Conservation (phyloP, 1,140 invertebrate genomes). For the Aricia agestis region DNA sequence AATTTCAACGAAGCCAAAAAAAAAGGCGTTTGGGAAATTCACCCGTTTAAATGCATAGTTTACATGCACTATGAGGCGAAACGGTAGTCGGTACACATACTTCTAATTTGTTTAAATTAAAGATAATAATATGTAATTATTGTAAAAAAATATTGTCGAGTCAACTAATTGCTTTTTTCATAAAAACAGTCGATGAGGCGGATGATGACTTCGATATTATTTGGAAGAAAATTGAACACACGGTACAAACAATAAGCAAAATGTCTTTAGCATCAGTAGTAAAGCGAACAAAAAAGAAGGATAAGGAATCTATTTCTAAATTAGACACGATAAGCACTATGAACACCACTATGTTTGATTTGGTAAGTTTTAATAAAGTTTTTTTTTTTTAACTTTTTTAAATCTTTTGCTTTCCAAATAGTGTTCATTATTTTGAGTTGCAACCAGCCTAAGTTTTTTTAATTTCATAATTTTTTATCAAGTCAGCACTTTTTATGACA, state of each 20-base stretch:
- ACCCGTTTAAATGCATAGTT: too few species aligned
- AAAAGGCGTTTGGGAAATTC: too few species aligned
- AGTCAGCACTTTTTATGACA: neutral
- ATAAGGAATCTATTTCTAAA: slow-evolving; percentile 41
- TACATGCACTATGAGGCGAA: too few species aligned
- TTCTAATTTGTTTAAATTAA: too few species aligned
- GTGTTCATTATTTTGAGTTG: neutral
- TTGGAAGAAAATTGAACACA: slow-evolving; percentile 48
- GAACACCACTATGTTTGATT: neutral
- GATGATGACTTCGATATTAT: slow-evolving; percentile 56
- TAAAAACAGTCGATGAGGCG: slow-evolving; percentile 30
- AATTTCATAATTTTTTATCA: neutral
- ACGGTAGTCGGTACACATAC: too few species aligned
- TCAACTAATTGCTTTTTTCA: slow-evolving; percentile 1
- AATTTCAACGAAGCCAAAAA: too few species aligned
- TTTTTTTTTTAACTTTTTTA: too few species aligned
- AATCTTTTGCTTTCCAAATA: too few species aligned
- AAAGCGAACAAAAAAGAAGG: slow-evolving; percentile 60
- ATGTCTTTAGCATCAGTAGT: slow-evolving; percentile 50
- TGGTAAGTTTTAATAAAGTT: neutral
- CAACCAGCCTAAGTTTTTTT: neutral
- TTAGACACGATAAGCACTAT: neutral
- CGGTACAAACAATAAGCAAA: slow-evolving; percentile 41
- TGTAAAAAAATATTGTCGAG: too few species aligned
- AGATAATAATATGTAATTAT: too few species aligned